Evolutionary conservation across 2,888 invertebrate species (phyloP).

Genomic region (Doris montereyensis): DNA sequence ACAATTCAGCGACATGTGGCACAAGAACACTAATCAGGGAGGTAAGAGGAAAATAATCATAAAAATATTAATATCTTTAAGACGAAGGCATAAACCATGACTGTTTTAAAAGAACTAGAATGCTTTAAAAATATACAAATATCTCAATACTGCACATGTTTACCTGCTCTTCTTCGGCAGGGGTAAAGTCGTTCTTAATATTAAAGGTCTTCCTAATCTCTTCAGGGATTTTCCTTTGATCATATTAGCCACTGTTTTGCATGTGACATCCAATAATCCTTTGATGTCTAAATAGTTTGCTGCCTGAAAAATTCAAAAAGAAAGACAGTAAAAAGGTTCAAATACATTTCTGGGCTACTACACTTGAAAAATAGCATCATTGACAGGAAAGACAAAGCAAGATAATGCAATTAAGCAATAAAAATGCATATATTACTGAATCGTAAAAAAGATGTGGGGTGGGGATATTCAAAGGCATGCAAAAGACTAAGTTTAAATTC

Average conservation of each 20-base stretch:
- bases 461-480: too few species aligned
- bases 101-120: not conserved
- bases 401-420: too few species aligned
- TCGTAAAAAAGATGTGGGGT: too few species aligned
- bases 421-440: too few species aligned
- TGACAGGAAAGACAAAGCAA: too few species aligned
- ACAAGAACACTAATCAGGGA: too few species aligned
- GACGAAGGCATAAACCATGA: not conserved
- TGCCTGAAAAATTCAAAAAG: slow-evolving; percentile 75
- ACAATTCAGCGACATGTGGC: too few species aligned
- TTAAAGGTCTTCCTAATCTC: slow-evolving; percentile 97
- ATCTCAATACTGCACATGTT: not conserved
- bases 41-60: not conserved
- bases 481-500: too few species aligned
- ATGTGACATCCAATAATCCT: slow-evolving; percentile 93
- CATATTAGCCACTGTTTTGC: slow-evolving; percentile 99
- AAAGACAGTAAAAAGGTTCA: too few species aligned
- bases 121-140: not conserved
- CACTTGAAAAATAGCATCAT: too few species aligned
- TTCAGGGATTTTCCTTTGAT: slow-evolving; percentile 98
- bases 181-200: slow-evolving; percentile 94
- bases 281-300: slow-evolving; percentile 96
- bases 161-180: slow-evolving; percentile 97
- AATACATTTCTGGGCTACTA: too few species aligned
- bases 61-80: not conserved